Base-by-base conservation (phyloP, 30 jellyfish, hydroid and myxozoan species). In the Chironex yamaguchii region DNA sequence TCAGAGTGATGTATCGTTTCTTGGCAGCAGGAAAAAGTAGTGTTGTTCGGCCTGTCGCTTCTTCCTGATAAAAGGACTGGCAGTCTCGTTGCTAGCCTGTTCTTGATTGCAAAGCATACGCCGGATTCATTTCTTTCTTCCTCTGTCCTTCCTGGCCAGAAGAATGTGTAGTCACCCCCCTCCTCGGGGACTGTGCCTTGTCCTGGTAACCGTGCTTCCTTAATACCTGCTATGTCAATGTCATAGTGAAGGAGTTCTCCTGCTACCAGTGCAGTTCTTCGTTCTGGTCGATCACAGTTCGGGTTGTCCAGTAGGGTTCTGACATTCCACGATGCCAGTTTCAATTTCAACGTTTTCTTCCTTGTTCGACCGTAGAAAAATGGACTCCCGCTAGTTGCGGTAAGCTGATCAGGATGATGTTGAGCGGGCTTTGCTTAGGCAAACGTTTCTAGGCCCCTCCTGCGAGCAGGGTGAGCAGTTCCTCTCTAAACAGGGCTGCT, bases 341-440 rank as follows among this genome's bases (percentile, higher is more conserved):
- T 67, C 13, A 27, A 4, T 4, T 22, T 29, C 11, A 22, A 9
- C 21, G 71, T 69, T 69, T 69, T n/a, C n/a, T n/a, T n/a, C n/a
- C n/a, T n/a, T n/a, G n/a, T n/a, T n/a, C 82, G 82, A 69, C 82
- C 67, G 82, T 67, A n/a, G n/a, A 29, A 23, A 29, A 17, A 20
- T 65, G 76, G 66, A 34, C 3, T 20, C 71, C 82, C 76, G 32
- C 82, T 32, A 27, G 67, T 25, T 48, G 82, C 71, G 82, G 82
- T 22, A 11, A 1, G 24, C 82, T 27, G 71, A 32, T 32, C 76
- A 34, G 82, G n/a, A 23, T 9, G 27, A 3, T 28, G 1, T 2
- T 17, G 27, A 17, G 35, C 27, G 58, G 30, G 42, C 77, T 9
- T 4, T 63, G 20, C 28, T 63, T 63, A 22, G 34, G 2, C 54